These are phyloP conservation scores for Bradypus variegatus DNA, from an alignment of 2,797 vertebrate species.

Conservation along the genomic window DNA sequence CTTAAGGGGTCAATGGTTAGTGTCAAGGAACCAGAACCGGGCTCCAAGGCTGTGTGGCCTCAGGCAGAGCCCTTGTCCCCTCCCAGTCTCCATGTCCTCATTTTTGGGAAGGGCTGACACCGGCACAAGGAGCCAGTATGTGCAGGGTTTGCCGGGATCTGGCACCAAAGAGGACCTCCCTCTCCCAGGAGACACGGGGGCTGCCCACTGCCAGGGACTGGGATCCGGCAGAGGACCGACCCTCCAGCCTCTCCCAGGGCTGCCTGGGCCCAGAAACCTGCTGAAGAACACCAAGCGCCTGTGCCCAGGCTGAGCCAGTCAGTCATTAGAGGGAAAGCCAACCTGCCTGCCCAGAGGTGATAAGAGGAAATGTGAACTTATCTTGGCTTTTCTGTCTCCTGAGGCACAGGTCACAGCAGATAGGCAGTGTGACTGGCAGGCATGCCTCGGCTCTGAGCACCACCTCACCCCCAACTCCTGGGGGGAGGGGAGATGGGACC, in stretches of 20 bases:
- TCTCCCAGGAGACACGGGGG: neutral
- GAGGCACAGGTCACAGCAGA: neutral
- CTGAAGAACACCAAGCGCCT: neutral
- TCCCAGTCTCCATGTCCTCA: neutral
- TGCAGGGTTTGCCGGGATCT: neutral
- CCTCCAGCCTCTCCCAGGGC: neutral
- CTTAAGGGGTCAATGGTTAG: neutral
- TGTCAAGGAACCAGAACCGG: neutral
- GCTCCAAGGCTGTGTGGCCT: neutral
- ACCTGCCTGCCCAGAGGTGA: neutral
- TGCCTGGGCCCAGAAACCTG: neutral
- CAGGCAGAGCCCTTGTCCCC: neutral
- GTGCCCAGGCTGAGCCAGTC: neutral
- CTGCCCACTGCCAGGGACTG: neutral
- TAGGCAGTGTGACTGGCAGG: neutral
- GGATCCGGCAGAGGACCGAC: neutral
- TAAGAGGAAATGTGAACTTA: conserved; percentile 35
- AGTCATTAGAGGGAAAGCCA: neutral
- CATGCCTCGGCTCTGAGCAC: neutral
- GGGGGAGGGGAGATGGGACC: neutral
- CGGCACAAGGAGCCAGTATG: neutral
- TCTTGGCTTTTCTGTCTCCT: conserved; percentile 34
- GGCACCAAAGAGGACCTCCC: neutral
- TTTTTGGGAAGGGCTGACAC: neutral
- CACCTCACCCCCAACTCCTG: too few species aligned